Evolutionary conservation across 2,888 invertebrate species (phyloP).

Genomic region (Scaptomyza parva): DNA sequence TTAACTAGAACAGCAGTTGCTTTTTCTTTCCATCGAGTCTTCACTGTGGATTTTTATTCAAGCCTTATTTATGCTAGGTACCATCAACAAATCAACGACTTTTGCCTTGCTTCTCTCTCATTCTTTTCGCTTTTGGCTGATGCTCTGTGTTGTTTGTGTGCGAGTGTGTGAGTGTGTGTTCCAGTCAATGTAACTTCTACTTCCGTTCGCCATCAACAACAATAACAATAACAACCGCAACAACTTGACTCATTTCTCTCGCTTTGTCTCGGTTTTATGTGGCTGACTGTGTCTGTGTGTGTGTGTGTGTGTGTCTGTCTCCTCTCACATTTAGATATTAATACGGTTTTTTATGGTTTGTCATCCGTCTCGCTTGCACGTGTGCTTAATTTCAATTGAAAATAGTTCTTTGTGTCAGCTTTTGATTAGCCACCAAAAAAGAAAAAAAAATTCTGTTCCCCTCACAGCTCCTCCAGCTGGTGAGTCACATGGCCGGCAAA

Average conservation of each 20-base stretch:
- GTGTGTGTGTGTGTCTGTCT: not conserved
- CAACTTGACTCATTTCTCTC: conserved; percentile 46
- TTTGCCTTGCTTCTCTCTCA: not conserved
- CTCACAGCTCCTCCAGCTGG: conserved; percentile 31
- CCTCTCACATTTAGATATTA: not conserved
- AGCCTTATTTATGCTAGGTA: not conserved
- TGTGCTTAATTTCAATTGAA: conserved; percentile 60
- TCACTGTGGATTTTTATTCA: not conserved
- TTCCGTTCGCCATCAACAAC: conserved; percentile 29
- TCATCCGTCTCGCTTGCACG: conserved; percentile 39
- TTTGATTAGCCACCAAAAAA: conserved; percentile 60
- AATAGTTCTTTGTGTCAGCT: conserved; percentile 62
- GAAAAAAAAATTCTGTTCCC: conserved; percentile 17
- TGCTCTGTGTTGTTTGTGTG: not conserved
- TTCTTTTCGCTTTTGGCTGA: not conserved
- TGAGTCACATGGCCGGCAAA: conserved; percentile 65
- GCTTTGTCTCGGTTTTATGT: conserved; percentile 19
- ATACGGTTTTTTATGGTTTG: conserved; percentile 32
- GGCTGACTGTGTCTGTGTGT: not conserved
- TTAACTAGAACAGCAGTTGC: not conserved
- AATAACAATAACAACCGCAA: conserved; percentile 37
- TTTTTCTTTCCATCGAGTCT: not conserved
- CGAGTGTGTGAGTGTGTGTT: not conserved
- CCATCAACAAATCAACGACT: conserved; percentile 1
- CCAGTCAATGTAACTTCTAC: conserved; percentile 21